These are phyloP conservation scores for Oligia fasciuncula DNA, from an alignment of 2,888 invertebrate genomes.

Conservation along the genomic window DNA sequence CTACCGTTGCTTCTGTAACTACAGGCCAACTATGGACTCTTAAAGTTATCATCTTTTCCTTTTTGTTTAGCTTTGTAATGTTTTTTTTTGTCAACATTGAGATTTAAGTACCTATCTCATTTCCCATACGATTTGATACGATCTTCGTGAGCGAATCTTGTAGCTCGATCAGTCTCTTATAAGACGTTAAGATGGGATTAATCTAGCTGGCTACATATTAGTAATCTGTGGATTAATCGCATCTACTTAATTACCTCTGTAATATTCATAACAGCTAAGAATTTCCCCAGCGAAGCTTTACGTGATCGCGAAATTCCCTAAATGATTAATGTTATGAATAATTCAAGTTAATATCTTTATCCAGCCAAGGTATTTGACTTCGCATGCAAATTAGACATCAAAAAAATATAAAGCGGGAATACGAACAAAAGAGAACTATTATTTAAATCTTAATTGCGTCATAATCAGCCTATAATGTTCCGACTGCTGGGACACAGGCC, in stretches of 20 bases:
- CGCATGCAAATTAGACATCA: constrained; percentile 46
- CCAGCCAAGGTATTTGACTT: constrained; percentile 32
- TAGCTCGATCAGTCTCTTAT: neutral
- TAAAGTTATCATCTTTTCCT: neutral
- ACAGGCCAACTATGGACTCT: neutral
- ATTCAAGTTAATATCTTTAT: constrained; percentile 51
- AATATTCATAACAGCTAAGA: constrained; percentile 41
- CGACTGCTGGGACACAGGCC: no score
- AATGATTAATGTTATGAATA: constrained; percentile 56
- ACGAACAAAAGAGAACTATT: constrained; percentile 36
- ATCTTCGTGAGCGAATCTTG: constrained; percentile 5
- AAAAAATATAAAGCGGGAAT: constrained; percentile 10
- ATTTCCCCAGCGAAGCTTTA: constrained; percentile 29
- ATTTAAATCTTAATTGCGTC: constrained; percentile 33
- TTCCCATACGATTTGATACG: neutral
- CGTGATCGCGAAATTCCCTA: constrained; percentile 39
- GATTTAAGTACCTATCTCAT: neutral
- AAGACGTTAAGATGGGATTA: constrained; percentile 16
- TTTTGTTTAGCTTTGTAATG: neutral
- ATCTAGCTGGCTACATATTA: no score
- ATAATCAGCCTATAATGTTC: no score
- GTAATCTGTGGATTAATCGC: no score
- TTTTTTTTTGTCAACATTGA: neutral
- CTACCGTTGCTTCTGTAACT: neutral
- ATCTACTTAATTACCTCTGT: constrained; percentile 38